phyloP scores from a whole-genome alignment of 2,113 vertebrate genomes.

The Candoia aspera region DNA sequence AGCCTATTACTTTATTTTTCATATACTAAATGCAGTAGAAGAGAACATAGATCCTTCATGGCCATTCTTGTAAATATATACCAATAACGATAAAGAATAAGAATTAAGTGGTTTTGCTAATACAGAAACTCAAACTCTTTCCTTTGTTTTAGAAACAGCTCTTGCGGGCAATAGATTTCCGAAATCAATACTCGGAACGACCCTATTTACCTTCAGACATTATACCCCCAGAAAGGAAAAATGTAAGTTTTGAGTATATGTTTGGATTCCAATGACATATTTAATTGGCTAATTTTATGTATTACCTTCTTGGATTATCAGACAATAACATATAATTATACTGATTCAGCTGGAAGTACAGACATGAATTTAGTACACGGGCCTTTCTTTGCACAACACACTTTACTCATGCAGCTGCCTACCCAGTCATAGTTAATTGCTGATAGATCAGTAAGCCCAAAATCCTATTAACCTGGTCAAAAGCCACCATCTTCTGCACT shows the following conservation, averaged over 20 bases:
- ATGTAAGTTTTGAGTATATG: conserved; percentile 68
- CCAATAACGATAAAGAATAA: accelerated
- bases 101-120: accelerated
- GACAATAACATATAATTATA: not conserved
- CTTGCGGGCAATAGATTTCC: conserved; percentile 79
- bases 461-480: not conserved
- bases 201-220: conserved; percentile 83
- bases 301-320: not conserved
- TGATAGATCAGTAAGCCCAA: not conserved
- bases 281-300: not conserved
- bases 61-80: not conserved
- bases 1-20: not conserved
- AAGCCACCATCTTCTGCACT: not conserved
- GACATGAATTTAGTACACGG: not conserved
- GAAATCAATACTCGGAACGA: conserved; percentile 79
- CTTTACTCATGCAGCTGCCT: not conserved
- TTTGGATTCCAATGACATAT: not conserved
- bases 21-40: no score
- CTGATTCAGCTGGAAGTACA: not conserved
- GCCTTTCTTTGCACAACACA: not conserved
- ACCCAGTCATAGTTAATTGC: not conserved
- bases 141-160: conserved; percentile 74
- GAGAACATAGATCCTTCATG: not conserved
- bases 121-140: accelerated
- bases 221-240: conserved; percentile 74